Evolutionary conservation across 2,888 invertebrate species (phyloP), one percentile per base, ranked within the genome.

Genomic region (Penaeus monodon): DNA sequence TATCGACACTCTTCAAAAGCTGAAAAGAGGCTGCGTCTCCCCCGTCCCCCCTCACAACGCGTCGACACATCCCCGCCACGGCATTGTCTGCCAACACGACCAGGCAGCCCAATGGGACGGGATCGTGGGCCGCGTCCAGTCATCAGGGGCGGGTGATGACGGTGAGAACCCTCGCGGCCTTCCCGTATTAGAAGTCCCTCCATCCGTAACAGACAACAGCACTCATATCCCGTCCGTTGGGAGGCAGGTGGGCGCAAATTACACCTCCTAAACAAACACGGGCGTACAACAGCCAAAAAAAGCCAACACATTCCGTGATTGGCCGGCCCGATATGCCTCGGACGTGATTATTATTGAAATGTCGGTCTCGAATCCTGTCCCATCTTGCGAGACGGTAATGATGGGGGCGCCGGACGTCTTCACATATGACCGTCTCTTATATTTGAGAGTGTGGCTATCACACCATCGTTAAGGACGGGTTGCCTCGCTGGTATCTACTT

Each of bases 181-280:
- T n/a, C 49, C 63, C 27, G 20, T 85, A 85, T 85, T 79, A 84
- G 24, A 85, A 80, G 85, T 49, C 85, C 63, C 74, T 20, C 49
- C 63, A 20, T 73, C 33, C 73, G 74, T 44, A 80, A 80, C 80
- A 80, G 85, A 85, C 85, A 80, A 64, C 74, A 29, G 76, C 80
- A 73, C 80, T 85, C 65, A 70, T 73, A 74, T 80, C 74, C 44
- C 74, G 64, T 85, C 85, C 38, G 29, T 33, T 85, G 70, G 22
- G 64, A 49, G 65, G 44, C 85, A 80, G 70, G 80, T 70, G 80
- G 57, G 73, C 65, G 74, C 85, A 80, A 85, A 74, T 85, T 85
- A 85, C 80, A 74, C 85, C 49, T 24, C 74, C 80, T 80, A 85
- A 85, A 85, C 85, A 85, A 85, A 85, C 80, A 85, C 29, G 64